Base-by-base conservation (phyloP, 2,113 vertebrate genomes). In the Cariama cristata region DNA sequence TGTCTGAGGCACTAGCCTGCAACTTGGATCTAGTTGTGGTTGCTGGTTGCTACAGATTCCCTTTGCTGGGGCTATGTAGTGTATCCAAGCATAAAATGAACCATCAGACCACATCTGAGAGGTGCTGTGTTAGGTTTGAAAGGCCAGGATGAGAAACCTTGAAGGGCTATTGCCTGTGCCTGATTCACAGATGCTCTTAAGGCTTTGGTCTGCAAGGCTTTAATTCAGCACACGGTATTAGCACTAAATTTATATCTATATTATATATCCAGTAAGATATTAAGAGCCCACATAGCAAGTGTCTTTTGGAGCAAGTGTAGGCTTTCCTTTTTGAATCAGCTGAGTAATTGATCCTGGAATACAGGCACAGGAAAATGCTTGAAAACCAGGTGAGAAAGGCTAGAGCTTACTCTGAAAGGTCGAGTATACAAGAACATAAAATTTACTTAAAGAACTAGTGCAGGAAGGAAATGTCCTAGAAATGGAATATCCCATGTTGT, bases 81-180 rank as follows among this genome's bases (percentile, higher is more conserved):
- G 44, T 83, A 62, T 72, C 42, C 93, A 79, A 88, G 91, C 89
- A 95, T 91, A 80, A 94, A 96, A 94, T 80, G 75, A 96, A 63
- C 83, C 3, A 5, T 96, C 56, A 82, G 72, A 83, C 35, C 42
- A 24, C 32, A 16, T 81, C 55, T 84, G 67, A 42, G 79, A 55
- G 62, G 42, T 72, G 55, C 66, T 69, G 15, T 47, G 42, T 89
- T 60, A n/a, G 47, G 21, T 64, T 56, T 55, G 56, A 75, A 30
- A 40, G 44, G 56, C 64, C 91, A 85, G 44, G 40, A 28, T 85
- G 19, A 79, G 68, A 93, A 96, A 45, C 15, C 35, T 89, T 74
- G 27, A 59, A 64, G 88, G 35, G 26, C 44, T 77, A 3, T 32
- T 62, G 47, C 23, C 77, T 94, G 42, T 35, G 67, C 28, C 60